Percentiles rank a stretch among this genome's conserved stretches.
Conservation (phyloP, 1,140 invertebrate genomes). For the Coboldia fuscipes region DNA sequence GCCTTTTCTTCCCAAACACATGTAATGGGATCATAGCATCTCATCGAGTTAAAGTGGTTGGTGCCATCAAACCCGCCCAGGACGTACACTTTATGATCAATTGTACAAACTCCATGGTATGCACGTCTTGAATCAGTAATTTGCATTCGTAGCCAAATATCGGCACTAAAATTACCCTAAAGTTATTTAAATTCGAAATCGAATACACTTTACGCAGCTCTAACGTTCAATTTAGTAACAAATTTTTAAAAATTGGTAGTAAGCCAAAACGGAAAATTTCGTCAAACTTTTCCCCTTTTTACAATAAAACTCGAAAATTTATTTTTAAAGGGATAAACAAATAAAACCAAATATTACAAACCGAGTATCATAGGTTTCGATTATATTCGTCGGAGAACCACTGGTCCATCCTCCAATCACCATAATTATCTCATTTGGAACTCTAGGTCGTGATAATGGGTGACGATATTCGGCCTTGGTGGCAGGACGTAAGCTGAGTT, state of each 20-base stretch:
- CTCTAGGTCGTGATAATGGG: slow-evolving; percentile 32
- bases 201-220: no score
- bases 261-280: no score
- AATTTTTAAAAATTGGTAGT: no score
- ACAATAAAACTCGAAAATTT: no score
- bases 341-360: no score
- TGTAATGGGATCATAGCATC: slow-evolving; percentile 37
- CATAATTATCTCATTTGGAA: slow-evolving; percentile 47
- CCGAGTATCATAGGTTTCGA: slow-evolving; percentile 54
- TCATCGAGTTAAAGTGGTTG: slow-evolving; percentile 45
- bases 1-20: slow-evolving; percentile 41
- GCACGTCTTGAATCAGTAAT: slow-evolving; percentile 39
- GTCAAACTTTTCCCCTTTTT: no score
- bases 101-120: slow-evolving; percentile 48
- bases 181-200: no score
- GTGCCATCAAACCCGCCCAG: slow-evolving; percentile 55
- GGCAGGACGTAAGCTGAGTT: no score
- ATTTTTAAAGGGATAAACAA: no score
- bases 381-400: slow-evolving; percentile 50
- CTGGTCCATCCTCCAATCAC: slow-evolving; percentile 59
- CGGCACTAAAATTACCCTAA: slow-evolving; percentile 31
- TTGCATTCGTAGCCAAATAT: slow-evolving; percentile 37
- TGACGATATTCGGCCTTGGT: no score
- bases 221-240: no score
- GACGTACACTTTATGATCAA: slow-evolving; percentile 48